Evolutionary conservation across 2,888 invertebrate species (phyloP).

Genomic region (Leptopilina myrica): DNA sequence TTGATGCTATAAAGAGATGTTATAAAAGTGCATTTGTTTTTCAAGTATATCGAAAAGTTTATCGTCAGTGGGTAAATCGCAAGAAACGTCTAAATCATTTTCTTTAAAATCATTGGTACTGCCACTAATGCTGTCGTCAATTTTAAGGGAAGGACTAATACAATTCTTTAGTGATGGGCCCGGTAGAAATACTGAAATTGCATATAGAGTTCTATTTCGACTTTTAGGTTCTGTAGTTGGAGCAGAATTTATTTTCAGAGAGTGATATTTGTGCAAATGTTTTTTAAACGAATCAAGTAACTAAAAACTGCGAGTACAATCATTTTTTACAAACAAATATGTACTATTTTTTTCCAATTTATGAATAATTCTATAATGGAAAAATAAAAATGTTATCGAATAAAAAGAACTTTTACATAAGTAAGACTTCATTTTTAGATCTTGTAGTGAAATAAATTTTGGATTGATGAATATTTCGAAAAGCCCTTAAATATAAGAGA

Average conservation of each 20-base stretch:
- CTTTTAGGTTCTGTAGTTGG: background rate
- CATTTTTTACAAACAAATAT: background rate
- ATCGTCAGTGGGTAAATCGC: background rate
- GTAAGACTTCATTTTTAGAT: too few species aligned
- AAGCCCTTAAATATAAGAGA: too few species aligned
- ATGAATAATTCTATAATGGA: background rate
- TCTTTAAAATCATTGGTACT: background rate
- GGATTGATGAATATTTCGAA: too few species aligned
- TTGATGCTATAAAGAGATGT: too few species aligned
- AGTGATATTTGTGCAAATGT: background rate
- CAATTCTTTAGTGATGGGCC: background rate
- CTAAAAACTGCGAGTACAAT: background rate
- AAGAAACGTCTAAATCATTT: background rate
- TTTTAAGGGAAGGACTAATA: background rate
- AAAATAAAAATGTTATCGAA: too few species aligned
- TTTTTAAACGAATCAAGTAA: conserved; percentile 2
- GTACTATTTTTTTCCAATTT: background rate
- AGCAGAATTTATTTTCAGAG: background rate
- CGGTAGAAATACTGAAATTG: background rate
- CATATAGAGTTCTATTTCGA: background rate
- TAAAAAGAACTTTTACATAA: too few species aligned
- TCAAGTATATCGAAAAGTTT: background rate
- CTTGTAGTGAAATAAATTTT: too few species aligned
- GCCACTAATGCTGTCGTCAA: background rate
- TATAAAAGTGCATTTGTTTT: conserved; percentile 14